Evolutionary conservation across 2,888 invertebrate species (phyloP), one percentile per base, ranked within the genome.

Genomic region (Stomorhina lunata): DNA sequence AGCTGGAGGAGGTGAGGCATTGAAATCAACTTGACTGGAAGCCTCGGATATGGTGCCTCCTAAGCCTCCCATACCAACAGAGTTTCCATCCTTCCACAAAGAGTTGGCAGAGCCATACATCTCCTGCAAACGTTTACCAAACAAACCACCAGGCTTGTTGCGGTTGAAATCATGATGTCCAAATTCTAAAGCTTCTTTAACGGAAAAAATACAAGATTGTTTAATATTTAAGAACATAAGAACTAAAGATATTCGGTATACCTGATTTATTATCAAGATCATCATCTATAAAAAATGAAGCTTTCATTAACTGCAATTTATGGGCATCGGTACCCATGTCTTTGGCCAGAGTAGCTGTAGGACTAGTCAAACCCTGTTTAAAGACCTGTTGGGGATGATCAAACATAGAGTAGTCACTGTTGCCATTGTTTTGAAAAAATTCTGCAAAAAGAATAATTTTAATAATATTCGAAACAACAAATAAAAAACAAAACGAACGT

Each of bases 261-360:
- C 90, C 87, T 50, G 89, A 88, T 80, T 88, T 88, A 7, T 87
- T 86, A 37, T 91, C 90, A 53, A 86, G 84, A 50, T 87, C 89
- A 57, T 91, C 89, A 0, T 88, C 90, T 10, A 87, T 83, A 65
- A 91, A 96, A 65, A 96, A 93, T 0, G 95, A 96, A 0, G 96
- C 96, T 89, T 96, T 96, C 96, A 96, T 96, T 0, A 96, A 91
- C 87, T 96, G 96, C 32, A 96, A 92, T 86, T 94, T 94, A 85
- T 95, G 94, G 15, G 94, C 92, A 84, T 94, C 93, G 0, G 94
- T 92, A 40, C 94, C 93, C 66, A 93, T 92, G n/a, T 94, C 90
- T 0, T 93, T 92, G 0, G 95, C 95, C 81, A 95, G 87, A 55
- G 93, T 92, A 1, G 93, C 92, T 0, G 94, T 93, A 0, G 95